These are phyloP conservation scores for Drosophila percnosoma DNA, from an alignment of 2,888 invertebrate genomes.

Conservation along the genomic window DNA sequence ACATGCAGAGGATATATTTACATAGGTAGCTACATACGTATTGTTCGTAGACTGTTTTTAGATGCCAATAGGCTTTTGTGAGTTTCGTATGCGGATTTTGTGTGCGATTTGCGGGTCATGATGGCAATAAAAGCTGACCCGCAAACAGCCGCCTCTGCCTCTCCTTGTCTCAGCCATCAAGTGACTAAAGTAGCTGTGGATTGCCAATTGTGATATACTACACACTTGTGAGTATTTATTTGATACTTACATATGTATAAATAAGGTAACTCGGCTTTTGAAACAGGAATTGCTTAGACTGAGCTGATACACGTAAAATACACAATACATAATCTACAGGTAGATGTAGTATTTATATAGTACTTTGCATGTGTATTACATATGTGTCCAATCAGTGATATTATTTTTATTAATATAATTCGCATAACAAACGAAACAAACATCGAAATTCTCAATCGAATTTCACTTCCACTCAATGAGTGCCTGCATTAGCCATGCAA, in stretches of 20 bases:
- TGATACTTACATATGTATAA: slow-evolving; percentile 12
- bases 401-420: slow-evolving; percentile 42
- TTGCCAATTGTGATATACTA: slow-evolving; percentile 31
- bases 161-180: slow-evolving; percentile 20
- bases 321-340: background rate
- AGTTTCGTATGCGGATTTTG: slow-evolving; percentile 65
- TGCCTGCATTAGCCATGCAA: slow-evolving; percentile 55
- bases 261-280: slow-evolving; percentile 3
- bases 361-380: background rate
- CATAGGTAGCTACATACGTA: slow-evolving; percentile 29
- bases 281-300: background rate
- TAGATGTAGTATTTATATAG: no score
- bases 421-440: slow-evolving; percentile 47
- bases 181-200: slow-evolving; percentile 43
- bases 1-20: slow-evolving; percentile 42
- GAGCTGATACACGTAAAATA: background rate
- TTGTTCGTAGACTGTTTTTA: slow-evolving; percentile 30
- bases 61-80: slow-evolving; percentile 60
- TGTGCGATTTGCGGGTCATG: slow-evolving; percentile 69
- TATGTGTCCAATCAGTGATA: background rate
- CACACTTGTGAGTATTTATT: slow-evolving; percentile 36
- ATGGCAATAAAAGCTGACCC: slow-evolving; percentile 65
- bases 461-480: slow-evolving; percentile 13
- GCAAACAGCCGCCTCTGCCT: background rate
- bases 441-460: slow-evolving; percentile 53